Evolutionary conservation across 2,797 vertebrate genomes (phyloP).

Genomic region (Alcedo atthis): DNA sequence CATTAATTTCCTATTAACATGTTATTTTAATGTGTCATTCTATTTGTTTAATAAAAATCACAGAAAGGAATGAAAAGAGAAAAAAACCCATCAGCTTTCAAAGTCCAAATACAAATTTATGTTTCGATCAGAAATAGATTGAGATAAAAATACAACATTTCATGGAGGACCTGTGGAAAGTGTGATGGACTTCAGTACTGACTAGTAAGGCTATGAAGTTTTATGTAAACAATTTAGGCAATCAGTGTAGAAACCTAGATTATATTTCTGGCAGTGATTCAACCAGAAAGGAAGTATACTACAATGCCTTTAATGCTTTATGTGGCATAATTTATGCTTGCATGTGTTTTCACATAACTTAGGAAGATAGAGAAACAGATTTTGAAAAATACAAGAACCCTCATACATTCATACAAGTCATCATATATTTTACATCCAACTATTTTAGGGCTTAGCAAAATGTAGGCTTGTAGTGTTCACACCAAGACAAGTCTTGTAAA

Average conservation of each 20-base stretch:
- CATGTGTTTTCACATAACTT: slow-evolving; percentile 1
- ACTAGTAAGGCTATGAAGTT: background rate
- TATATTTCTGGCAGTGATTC: slow-evolving; percentile 22
- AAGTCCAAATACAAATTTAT: background rate
- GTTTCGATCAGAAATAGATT: slow-evolving; percentile 2
- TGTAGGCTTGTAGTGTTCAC: background rate
- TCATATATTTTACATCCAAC: background rate
- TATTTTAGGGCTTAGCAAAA: background rate
- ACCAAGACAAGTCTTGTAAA: background rate
- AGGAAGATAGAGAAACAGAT: background rate
- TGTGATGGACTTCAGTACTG: background rate
- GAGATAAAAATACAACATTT: slow-evolving; percentile 23
- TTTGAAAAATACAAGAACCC: background rate
- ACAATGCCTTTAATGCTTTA: slow-evolving; percentile 12
- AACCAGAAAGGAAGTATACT: background rate
- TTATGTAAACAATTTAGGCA: slow-evolving; percentile 51
- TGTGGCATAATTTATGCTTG: background rate
- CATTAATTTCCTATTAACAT: background rate
- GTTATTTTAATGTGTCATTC: background rate
- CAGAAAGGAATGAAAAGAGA: background rate
- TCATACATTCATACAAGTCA: background rate
- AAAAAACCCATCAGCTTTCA: background rate
- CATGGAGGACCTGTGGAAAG: background rate
- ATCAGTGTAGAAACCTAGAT: slow-evolving; percentile 27
- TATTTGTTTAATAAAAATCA: background rate